phyloP scores from a whole-genome alignment of 2,797 vertebrate genomes.

The Diceros bicornis region DNA sequence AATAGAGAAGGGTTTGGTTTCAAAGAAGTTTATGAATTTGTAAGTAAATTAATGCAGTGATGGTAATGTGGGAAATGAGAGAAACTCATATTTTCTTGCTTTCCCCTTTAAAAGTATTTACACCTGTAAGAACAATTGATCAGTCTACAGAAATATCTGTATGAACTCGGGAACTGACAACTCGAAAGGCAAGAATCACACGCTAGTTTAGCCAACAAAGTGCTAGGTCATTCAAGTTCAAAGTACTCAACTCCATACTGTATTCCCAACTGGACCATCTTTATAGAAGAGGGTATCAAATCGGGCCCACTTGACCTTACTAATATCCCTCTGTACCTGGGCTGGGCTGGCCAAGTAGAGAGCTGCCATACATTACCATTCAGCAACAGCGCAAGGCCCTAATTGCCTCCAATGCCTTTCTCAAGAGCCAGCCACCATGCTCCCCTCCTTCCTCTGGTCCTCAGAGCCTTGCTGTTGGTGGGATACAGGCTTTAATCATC shows the following conservation, averaged over 20 bases:
- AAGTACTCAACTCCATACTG: not conserved
- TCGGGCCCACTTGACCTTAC: not conserved
- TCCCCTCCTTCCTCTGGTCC: not conserved
- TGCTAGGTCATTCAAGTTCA: not conserved
- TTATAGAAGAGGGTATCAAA: not conserved
- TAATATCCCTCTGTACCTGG: not conserved
- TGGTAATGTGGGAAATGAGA: not conserved
- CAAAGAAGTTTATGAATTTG: slow-evolving; percentile 27
- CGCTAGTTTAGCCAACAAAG: not conserved
- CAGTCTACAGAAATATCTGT: not conserved
- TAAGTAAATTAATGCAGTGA: not conserved
- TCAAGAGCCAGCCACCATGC: not conserved
- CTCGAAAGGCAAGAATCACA: not conserved
- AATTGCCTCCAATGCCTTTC: not conserved
- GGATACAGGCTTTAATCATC: rapidly evolving
- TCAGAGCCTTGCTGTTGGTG: not conserved
- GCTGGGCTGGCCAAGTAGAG: not conserved
- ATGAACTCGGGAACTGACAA: not conserved
- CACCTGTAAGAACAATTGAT: not conserved
- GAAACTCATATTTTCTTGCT: not conserved
- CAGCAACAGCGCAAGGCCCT: no score
- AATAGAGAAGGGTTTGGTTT: not conserved
- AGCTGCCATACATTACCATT: not conserved
- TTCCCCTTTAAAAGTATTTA: slow-evolving; percentile 16
- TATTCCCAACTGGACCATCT: not conserved